Evolutionary conservation across 53 echinoderm and acorn worm genomes (phyloP).

Genomic region (Temnopleurus reevesii): DNA sequence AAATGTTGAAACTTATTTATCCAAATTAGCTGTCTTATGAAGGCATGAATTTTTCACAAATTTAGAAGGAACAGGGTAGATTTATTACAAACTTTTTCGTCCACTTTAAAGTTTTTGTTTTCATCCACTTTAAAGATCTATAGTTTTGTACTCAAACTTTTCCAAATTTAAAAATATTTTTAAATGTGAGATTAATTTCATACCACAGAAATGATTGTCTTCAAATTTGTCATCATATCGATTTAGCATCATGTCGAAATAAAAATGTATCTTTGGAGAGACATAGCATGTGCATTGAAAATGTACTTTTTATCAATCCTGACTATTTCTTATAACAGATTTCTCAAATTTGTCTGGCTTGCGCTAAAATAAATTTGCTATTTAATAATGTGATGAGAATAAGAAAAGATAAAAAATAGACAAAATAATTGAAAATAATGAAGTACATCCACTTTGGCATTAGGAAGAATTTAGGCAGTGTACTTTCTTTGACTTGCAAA

Average conservation of each 20-base stretch:
- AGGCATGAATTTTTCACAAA: slow-evolving; percentile 29
- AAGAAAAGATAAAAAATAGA: too few relatives aligned
- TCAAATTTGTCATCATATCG: background rate
- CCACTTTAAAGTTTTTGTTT: background rate
- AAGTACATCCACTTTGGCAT: too few relatives aligned
- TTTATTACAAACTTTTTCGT: background rate
- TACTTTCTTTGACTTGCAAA: background rate
- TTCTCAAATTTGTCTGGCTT: too few relatives aligned
- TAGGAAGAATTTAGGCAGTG: too few relatives aligned
- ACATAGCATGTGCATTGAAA: background rate
- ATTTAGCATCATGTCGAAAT: too few relatives aligned
- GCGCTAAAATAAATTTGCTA: too few relatives aligned
- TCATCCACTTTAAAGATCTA: background rate
- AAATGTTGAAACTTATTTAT: slow-evolving; percentile 35
- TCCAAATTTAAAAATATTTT: background rate
- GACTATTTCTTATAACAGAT: too few relatives aligned
- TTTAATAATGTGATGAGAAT: too few relatives aligned
- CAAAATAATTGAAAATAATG: too few relatives aligned
- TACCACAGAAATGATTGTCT: background rate
- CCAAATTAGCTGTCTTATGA: background rate
- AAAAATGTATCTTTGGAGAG: background rate
- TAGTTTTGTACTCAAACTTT: too few relatives aligned
- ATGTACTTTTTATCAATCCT: slow-evolving; percentile 16
- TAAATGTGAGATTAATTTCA: background rate
- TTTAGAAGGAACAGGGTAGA: slow-evolving; percentile 17